Conservation (phyloP, 2,888 invertebrate species). For the Scrobipalpa costella region DNA sequence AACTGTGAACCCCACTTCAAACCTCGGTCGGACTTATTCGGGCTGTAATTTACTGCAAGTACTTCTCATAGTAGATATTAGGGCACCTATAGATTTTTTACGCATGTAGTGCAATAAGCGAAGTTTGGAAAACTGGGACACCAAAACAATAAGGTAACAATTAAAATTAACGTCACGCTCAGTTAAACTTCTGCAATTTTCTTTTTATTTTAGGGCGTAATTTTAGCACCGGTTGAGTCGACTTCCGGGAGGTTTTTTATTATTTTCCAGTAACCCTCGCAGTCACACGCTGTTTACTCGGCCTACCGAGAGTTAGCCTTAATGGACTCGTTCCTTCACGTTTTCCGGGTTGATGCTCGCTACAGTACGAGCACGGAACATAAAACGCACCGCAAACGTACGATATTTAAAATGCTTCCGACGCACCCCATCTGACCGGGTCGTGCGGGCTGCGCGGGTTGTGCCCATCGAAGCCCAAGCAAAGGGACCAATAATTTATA, state of each 20-base stretch:
- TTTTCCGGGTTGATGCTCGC: slow-evolving; percentile 15
- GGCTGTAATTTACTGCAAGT: background rate
- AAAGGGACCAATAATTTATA: slow-evolving; percentile 20
- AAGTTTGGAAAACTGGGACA: background rate
- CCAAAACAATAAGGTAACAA: background rate
- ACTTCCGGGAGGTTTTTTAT: background rate
- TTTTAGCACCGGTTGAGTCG: background rate
- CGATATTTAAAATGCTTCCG: slow-evolving; percentile 20
- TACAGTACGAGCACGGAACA: slow-evolving; percentile 16
- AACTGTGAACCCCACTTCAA: background rate
- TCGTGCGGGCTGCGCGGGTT: background rate
- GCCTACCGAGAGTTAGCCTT: slow-evolving; percentile 2
- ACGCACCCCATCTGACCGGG: background rate
- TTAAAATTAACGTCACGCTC: slow-evolving; percentile 6
- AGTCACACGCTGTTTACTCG: background rate
- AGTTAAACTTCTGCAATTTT: slow-evolving; percentile 8
- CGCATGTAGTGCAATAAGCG: background rate
- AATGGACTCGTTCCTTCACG: slow-evolving; percentile 19
- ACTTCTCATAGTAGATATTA: background rate
- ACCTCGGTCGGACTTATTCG: background rate
- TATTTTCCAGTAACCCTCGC: background rate
- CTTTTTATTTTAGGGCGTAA: background rate
- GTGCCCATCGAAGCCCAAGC: slow-evolving; percentile 1
- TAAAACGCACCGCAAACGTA: slow-evolving; percentile 15
- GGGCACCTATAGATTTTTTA: background rate